Evolutionary conservation across 2,113 vertebrate genomes (phyloP), one percentile per base, ranked within the genome.

Genomic region (Strix uralensis): DNA sequence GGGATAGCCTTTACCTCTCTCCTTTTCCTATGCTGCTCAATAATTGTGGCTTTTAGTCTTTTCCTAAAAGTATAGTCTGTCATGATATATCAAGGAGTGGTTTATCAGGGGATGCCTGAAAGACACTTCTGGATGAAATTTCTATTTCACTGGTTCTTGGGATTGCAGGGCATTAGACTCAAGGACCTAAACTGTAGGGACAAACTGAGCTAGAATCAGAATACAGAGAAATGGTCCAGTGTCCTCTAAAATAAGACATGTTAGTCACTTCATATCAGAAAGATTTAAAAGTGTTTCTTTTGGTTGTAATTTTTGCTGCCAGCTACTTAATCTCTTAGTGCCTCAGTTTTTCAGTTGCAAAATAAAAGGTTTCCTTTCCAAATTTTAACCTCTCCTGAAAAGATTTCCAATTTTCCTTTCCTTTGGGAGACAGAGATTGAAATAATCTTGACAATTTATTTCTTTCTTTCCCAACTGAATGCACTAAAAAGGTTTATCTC

Each of bases 201-300:
- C 51, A 73, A 59, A 74, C 32, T 29, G 23, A 74, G 36, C 26
- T 34, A 61, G 49, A 65, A 59, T 57, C 9, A 27, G 38, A 36
- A 52, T 11, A 32, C 5, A n/a, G 26, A 77, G 4, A 86, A 91
- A 47, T 29, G 10, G 10, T 29, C 36, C 29, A 0, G 0, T 61
- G 44, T n/a, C 11, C 8, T 74, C 34, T 71, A 62, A 78, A 86
- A 61, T 49, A 75, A 80, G 29, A 32, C 8, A 3, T 0, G 0
- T 36, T 44, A 90, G 25, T 74, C 55, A 58, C 11, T 49, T 73
- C 2, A 5, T 58, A 52, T 58, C 29, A 80, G 44, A 59, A 70
- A 58, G 27, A 62, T 78, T 85, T 74, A 65, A 46, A 79, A 67
- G 14, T 32, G 3, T 20, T 71, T 57, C 19, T 54, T 81, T 71